Evolutionary conservation across 2,888 invertebrate species (phyloP).

Genomic region (Mystacides longicornis): DNA sequence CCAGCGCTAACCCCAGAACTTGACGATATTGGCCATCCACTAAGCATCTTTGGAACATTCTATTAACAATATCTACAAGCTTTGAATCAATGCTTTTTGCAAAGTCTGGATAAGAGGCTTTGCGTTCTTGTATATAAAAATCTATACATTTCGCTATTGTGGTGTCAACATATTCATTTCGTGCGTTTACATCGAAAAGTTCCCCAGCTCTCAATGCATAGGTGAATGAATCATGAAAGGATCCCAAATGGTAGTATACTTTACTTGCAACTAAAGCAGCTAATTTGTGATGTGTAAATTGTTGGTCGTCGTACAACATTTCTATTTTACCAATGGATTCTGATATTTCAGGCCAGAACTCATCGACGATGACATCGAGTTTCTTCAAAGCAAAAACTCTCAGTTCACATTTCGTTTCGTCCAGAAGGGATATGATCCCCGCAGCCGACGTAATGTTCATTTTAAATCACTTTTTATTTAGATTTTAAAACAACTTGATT

Average conservation of each 20-base stretch:
- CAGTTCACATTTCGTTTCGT: slow-evolving; percentile 88
- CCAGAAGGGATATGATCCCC: slow-evolving; percentile 91
- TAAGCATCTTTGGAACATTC: slow-evolving; percentile 95
- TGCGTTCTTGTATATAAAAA: slow-evolving; percentile 85
- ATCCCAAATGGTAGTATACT: slow-evolving; percentile 95
- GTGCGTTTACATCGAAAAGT: slow-evolving; percentile 88
- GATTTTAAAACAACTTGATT: background rate
- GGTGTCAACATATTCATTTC: slow-evolving; percentile 94
- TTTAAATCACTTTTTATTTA: background rate
- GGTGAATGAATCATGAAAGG: slow-evolving; percentile 94
- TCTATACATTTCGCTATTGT: slow-evolving; percentile 97
- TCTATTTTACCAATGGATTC: slow-evolving; percentile 97
- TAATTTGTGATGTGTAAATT: slow-evolving; percentile 79
- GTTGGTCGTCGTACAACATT: slow-evolving; percentile 88
- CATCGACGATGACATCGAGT: slow-evolving; percentile 88
- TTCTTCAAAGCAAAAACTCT: slow-evolving; percentile 91
- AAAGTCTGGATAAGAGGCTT: slow-evolving; percentile 64
- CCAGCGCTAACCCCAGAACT: slow-evolving; percentile 92
- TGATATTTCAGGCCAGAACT: slow-evolving; percentile 98
- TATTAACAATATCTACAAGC: slow-evolving; percentile 88
- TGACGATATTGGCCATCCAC: slow-evolving; percentile 93
- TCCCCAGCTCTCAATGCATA: slow-evolving; percentile 94
- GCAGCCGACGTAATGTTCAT: slow-evolving; percentile 50
- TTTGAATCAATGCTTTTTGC: slow-evolving; percentile 69
- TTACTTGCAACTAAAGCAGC: slow-evolving; percentile 98